Base-by-base conservation (phyloP, 2,797 vertebrate species). In the Tiaroga cobitis region DNA sequence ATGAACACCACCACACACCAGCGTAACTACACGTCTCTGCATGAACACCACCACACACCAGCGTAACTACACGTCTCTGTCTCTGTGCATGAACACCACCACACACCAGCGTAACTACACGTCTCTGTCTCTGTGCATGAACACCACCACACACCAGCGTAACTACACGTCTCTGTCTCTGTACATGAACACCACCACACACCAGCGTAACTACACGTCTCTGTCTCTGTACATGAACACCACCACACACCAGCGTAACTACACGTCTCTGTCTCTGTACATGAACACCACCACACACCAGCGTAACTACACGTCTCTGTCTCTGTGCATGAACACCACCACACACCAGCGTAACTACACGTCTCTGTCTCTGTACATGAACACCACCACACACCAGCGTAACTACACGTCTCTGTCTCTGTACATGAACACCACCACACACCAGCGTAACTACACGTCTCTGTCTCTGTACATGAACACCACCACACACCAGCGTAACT, bases 251-350 rank as follows among this genome's bases (percentile, higher is more conserved):
- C 8, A 1, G 6, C 39, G 4, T 0, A 34, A 34, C 3, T 5
- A 94, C 83, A 86, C 65, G 34, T 32, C 32, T 34, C 32, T 41
- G 39, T 41, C n/a, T n/a, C n/a, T n/a, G n/a, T n/a, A n/a, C n/a
- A n/a, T n/a, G n/a, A n/a, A n/a, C n/a, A n/a, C n/a, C n/a, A n/a
- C n/a, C n/a, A 68, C 68, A 1, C 37, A 39, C 2, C 8, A 1
- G 6, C 39, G 4, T 0, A 34, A 34, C 3, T 5, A 94, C 83
- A 86, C 65, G 34, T 32, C 32, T 34, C 32, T 41, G 39, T 41
- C n/a, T n/a, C n/a, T n/a, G n/a, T n/a, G n/a, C n/a, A n/a, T n/a
- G n/a, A n/a, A n/a, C n/a, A n/a, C n/a, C n/a, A n/a, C n/a, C n/a
- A 68, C 68, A 1, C 37, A 39, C 2, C 8, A 1, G 6, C 39